phyloP scores from a whole-genome alignment of 2,113 vertebrate genomes.

The Gymnobelideus leadbeateri region DNA sequence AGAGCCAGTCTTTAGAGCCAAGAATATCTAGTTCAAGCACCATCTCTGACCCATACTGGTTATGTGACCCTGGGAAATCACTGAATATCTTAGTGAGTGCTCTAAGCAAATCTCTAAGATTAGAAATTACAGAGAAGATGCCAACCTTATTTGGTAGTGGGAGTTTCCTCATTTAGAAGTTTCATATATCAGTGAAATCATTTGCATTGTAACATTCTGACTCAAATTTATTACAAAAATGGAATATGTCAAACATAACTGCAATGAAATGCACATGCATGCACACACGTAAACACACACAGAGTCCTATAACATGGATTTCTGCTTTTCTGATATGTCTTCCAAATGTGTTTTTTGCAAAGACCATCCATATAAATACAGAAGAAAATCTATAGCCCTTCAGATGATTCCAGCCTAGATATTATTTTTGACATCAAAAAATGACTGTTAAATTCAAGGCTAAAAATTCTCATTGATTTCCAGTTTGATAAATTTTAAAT shows the following conservation, averaged over 20 bases:
- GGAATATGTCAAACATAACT: not conserved
- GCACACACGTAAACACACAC: too few species aligned
- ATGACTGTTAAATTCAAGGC: not conserved
- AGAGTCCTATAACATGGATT: not conserved
- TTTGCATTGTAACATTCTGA: not conserved
- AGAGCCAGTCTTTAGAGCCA: not conserved
- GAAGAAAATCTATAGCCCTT: not conserved
- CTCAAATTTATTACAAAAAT: not conserved
- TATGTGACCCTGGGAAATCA: not conserved
- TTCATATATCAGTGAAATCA: not conserved
- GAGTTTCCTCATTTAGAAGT: not conserved
- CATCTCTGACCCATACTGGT: not conserved
- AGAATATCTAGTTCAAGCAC: not conserved
- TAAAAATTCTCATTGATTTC: not conserved
- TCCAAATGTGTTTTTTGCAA: not conserved
- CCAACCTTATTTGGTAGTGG: not conserved
- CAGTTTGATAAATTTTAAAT: not conserved
- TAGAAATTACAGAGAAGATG: not conserved
- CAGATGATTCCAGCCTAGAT: not conserved
- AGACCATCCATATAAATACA: not conserved
- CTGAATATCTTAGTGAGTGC: not conserved
- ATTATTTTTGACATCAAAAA: not conserved
- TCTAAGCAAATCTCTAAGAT: not conserved
- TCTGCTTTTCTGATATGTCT: not conserved
- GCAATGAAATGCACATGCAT: not conserved